These are phyloP conservation scores for Galerucella calmariensis DNA, from an alignment of 2,888 invertebrate species.

Conservation along the genomic window DNA sequence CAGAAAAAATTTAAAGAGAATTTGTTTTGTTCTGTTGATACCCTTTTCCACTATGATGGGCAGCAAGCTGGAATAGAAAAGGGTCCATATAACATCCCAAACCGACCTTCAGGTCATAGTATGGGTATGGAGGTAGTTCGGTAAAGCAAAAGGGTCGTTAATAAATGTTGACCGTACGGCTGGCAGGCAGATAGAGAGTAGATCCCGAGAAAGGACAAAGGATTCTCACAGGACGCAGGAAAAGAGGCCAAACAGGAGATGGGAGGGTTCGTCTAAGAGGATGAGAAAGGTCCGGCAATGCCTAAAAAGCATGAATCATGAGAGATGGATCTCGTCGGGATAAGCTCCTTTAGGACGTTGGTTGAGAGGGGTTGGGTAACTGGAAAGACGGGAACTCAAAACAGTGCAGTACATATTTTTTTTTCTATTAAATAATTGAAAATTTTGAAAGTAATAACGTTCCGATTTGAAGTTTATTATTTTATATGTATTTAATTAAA, in stretches of 20 bases:
- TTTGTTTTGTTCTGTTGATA: slow-evolving; percentile 13
- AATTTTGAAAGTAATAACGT: too few species aligned
- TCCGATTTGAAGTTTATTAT: too few species aligned
- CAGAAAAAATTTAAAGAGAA: background rate
- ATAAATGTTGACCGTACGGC: slow-evolving; percentile 45
- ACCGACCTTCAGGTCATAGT: slow-evolving; percentile 39
- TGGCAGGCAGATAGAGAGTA: slow-evolving; percentile 32
- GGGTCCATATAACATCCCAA: slow-evolving; percentile 30
- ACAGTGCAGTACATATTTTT: background rate
- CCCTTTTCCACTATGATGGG: slow-evolving; percentile 19
- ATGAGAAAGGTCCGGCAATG: slow-evolving; percentile 58
- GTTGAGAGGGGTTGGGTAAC: slow-evolving; percentile 23
- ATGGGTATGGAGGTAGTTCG: slow-evolving; percentile 41
- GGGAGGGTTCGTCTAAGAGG: slow-evolving; percentile 48
- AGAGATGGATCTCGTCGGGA: slow-evolving; percentile 59
- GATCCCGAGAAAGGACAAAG: slow-evolving; percentile 44
- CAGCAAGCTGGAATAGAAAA: slow-evolving; percentile 12
- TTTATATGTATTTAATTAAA: too few species aligned
- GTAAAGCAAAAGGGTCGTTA: slow-evolving; percentile 44
- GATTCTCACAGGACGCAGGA: slow-evolving; percentile 41
- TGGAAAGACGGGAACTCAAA: slow-evolving; percentile 10
- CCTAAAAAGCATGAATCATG: slow-evolving; percentile 63
- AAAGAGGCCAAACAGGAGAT: slow-evolving; percentile 48
- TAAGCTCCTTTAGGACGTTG: slow-evolving; percentile 57
- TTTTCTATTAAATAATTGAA: too few species aligned